Base-by-base conservation (phyloP, 1,140 invertebrate species). In the Matsumurasca onukii region DNA sequence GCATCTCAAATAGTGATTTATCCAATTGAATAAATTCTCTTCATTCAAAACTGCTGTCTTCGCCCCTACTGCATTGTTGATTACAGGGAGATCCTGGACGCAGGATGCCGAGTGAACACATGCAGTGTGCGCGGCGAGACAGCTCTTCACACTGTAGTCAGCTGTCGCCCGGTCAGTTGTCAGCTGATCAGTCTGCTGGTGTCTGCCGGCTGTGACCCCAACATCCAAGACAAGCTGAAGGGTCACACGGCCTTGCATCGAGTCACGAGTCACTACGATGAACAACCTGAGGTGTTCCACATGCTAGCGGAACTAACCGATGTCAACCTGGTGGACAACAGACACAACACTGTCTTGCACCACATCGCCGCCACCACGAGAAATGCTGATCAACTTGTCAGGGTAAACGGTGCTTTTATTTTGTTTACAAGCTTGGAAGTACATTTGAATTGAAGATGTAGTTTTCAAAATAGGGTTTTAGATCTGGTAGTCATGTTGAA, bases 91-190 rank as follows among this genome's bases (percentile, higher is more conserved):
- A 61, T 82, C n/a, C 71, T 78, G 22, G 72, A 78, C 29, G 77
- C 74, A 31, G 79, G 78, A n/a, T 80, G 80, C 31, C 76, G 80
- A 67, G 77, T 79, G 67, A 77, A 77, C 61, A 76, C 75, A 9
- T 75, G 80, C 68, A 80, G 78, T 3, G 77, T 78, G 5, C 73
- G 78, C 27, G 80, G 80, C 1, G 80, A 82, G 72, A 81, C 79
- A 1, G 80, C 80, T 0, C 73, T 82, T 13, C 80, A 81, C 68
- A 73, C 79, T 31, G 77, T 75, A n/a, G 78, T 81, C 25, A 78
- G 77, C 48, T 75, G 77, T 27, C 74, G 77, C 0, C 75, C 75
- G 29, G 72, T 75, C 45, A 76, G 76, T 2, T 73, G 75, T 1
- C 75, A 76, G 66, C 78, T 80, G 49, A 77, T 82, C 0, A 74